phyloP scores from a whole-genome alignment of 1,140 invertebrate genomes.

The Theocolax elegans region DNA sequence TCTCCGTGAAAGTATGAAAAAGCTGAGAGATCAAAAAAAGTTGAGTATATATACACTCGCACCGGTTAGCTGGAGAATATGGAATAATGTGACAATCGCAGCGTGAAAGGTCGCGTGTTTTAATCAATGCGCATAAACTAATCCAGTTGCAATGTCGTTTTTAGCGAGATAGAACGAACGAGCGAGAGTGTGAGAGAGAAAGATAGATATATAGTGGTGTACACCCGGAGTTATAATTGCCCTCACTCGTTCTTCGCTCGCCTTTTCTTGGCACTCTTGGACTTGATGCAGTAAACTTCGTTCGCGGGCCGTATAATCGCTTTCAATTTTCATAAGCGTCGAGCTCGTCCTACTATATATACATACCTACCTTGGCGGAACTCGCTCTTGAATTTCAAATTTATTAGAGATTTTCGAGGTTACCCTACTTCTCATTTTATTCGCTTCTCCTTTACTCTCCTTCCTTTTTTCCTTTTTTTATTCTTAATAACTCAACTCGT shows the following conservation, averaged over 20 bases:
- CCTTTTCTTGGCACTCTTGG: not conserved
- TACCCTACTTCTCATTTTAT: constrained; percentile 2
- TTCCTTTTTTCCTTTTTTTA: not conserved
- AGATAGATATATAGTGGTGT: too few species aligned
- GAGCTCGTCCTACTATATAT: not conserved
- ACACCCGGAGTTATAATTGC: too few species aligned
- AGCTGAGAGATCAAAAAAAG: too few species aligned
- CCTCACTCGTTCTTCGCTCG: too few species aligned
- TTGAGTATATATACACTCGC: too few species aligned
- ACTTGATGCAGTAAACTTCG: constrained; percentile 12
- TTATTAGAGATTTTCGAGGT: constrained; percentile 16
- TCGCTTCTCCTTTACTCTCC: not conserved
- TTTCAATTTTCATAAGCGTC: constrained; percentile 23
- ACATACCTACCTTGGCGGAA: constrained; percentile 3
- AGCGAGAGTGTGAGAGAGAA: too few species aligned
- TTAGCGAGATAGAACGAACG: not conserved
- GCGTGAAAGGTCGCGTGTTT: constrained; percentile 1
- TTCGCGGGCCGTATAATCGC: not conserved
- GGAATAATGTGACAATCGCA: not conserved
- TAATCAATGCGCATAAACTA: constrained; percentile 2
- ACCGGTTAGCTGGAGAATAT: too few species aligned
- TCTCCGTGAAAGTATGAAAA: too few species aligned
- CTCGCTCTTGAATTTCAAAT: constrained; percentile 22
- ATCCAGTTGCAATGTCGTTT: constrained; percentile 17
- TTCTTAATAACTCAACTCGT: too few species aligned